phyloP scores from a whole-genome alignment of 2,113 vertebrate species.

The Actenoides lindsayi region DNA sequence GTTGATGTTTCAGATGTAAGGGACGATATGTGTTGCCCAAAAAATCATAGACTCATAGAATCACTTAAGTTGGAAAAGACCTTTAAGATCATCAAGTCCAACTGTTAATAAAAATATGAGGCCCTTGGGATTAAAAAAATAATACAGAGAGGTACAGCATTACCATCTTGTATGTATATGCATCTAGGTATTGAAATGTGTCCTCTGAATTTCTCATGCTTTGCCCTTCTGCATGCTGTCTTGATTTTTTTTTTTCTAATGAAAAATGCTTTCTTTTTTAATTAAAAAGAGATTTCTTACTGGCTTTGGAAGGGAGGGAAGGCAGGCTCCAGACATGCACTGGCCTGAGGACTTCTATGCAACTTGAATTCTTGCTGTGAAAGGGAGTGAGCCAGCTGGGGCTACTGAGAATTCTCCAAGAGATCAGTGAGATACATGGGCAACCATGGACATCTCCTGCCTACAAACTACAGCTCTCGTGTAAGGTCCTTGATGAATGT shows the following conservation, averaged over 20 bases:
- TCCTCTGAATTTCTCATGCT: not conserved
- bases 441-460: not conserved
- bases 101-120: not conserved
- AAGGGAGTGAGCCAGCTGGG: not conserved
- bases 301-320: not conserved
- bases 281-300: not conserved
- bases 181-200: not conserved
- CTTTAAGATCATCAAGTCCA: too few relatives aligned
- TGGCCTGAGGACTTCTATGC: not conserved
- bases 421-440: not conserved
- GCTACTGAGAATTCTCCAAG: not conserved
- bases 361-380: not conserved
- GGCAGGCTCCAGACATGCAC: not conserved
- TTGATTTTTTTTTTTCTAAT: not conserved
- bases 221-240: not conserved
- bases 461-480: not conserved
- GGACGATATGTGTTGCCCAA: not conserved
- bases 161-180: not conserved
- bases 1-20: not conserved
- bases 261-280: not conserved
- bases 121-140: not conserved
- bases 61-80: too few relatives aligned
- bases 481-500: not conserved
- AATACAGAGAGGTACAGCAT: not conserved
- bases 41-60: not conserved